Conservation (phyloP, 2,797 vertebrate species). For the Jordanella pulchra region DNA sequence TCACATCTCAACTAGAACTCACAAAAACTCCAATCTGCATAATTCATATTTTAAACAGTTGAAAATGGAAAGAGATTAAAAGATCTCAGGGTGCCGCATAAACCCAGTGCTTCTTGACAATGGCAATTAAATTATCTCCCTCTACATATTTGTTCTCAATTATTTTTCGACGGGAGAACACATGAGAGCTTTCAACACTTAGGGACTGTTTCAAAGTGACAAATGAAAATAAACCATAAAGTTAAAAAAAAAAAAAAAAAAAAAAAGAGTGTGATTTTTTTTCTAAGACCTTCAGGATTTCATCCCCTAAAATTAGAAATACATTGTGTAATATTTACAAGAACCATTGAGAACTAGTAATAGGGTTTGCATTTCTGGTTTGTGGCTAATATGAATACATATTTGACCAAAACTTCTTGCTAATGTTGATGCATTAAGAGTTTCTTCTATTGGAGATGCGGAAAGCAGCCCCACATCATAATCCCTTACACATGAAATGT, state of each 20-base stretch:
- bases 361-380: neutral
- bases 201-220: constrained; percentile 53
- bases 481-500: no score
- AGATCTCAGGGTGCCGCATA: constrained; percentile 65
- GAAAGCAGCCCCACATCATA: no score
- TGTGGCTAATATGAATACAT: neutral
- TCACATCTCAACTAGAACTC: constrained; percentile 79
- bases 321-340: neutral
- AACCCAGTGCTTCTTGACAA: constrained; percentile 66
- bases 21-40: constrained; percentile 77
- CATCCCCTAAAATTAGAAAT: neutral
- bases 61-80: constrained; percentile 60
- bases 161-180: constrained; percentile 64
- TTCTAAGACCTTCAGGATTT: neutral
- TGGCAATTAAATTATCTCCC: constrained; percentile 71
- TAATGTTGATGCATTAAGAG: no score
- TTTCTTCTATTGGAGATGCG: no score
- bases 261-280: no score
- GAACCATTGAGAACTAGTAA: neutral
- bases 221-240: constrained; percentile 23
- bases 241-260: constrained; percentile 2
- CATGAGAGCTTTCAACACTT: constrained; percentile 49
- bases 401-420: no score
- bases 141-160: constrained; percentile 74
- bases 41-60: constrained; percentile 81